A percentile compares a stretch with the other conserved stretches of the same genome.
Evolutionary conservation across 2,888 invertebrate species (phyloP).

Genomic region (Caenorhabditis sp.): DNA sequence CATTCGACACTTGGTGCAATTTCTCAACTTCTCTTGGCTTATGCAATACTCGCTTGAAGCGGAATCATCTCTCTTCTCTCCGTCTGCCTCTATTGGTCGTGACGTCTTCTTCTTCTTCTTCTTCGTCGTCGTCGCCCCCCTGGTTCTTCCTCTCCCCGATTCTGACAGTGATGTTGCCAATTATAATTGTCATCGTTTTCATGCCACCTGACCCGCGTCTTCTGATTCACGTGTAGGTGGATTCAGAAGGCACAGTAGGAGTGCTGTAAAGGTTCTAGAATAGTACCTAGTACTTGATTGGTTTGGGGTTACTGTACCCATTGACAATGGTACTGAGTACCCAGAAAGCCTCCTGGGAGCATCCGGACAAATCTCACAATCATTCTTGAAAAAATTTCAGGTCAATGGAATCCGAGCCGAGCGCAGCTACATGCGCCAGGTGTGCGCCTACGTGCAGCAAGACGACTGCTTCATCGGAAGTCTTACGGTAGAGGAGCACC

Average conservation of each 20-base stretch:
- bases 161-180: constrained; percentile 32
- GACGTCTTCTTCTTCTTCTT: constrained; percentile 8
- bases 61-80: constrained; percentile 24
- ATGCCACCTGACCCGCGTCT: constrained; percentile 21
- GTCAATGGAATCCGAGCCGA: constrained; percentile 72
- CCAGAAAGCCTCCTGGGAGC: no score
- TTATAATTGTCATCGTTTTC: constrained; percentile 15
- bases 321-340: no score
- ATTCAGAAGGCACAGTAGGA: no score
- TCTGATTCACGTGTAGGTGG: constrained; percentile 3
- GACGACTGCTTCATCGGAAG: constrained; percentile 92
- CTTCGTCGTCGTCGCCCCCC: neutral
- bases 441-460: constrained; percentile 94
- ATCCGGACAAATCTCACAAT: neutral
- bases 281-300: no score
- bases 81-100: constrained; percentile 8
- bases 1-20: neutral
- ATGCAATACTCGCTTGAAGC: constrained; percentile 54
- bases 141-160: constrained; percentile 6
- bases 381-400: constrained; percentile 62
- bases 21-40: constrained; percentile 29
- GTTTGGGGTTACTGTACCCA: no score
- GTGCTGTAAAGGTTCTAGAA: no score
- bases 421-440: constrained; percentile 79
- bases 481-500: constrained; percentile 92